These are phyloP conservation scores for Delia radicum DNA, from an alignment of 1,140 invertebrate genomes.

Conservation along the genomic window DNA sequence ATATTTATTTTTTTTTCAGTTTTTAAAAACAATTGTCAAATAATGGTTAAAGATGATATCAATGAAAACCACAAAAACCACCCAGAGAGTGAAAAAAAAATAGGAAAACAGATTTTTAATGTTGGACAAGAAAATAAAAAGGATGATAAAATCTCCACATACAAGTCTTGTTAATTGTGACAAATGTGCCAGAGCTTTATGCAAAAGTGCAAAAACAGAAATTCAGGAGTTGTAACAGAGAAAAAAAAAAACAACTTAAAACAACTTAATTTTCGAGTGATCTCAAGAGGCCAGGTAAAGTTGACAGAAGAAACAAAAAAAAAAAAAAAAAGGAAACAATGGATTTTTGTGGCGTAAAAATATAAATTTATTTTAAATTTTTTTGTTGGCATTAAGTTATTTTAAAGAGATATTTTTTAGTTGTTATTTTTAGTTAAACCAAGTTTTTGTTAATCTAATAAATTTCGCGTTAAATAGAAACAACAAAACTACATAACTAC, in stretches of 20 bases:
- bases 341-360: not conserved
- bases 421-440: not conserved
- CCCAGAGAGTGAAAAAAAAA: not conserved
- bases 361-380: not conserved
- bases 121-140: not conserved
- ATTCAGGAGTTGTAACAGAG: not conserved
- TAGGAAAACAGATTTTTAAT: not conserved
- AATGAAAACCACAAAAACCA: not conserved
- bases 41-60: constrained; percentile 2
- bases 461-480: not conserved
- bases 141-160: not conserved
- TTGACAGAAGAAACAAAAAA: not conserved
- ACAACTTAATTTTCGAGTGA: not conserved
- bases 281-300: not conserved
- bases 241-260: not conserved
- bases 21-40: not conserved
- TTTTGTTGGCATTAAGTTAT: not conserved
- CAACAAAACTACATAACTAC: not conserved
- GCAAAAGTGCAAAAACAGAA: not conserved
- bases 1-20: not conserved
- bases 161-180: not conserved
- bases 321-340: not conserved
- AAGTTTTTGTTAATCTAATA: not conserved
- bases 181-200: constrained; percentile 1
- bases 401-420: not conserved